Evolutionary conservation across 1,140 invertebrate genomes (phyloP), one percentile per base, ranked within the genome.

Genomic region (Amyelois transitella): DNA sequence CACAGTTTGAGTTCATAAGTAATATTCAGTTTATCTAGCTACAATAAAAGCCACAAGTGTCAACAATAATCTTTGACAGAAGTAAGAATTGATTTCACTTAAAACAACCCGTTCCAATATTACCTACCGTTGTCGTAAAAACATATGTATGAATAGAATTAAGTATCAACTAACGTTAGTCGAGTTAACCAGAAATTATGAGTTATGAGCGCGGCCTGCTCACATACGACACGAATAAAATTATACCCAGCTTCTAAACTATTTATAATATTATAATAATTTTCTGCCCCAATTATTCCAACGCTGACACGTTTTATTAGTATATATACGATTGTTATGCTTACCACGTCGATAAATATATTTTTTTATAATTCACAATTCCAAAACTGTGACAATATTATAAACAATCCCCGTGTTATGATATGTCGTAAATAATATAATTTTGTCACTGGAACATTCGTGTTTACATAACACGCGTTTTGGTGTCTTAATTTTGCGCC

Each of bases 261-360:
- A 87, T 84, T 87, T 87, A 87, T 85, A 87, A 81, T 82, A 87
- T 74, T 87, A 87, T 81, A 87, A 87, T 87, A 85, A 85, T 87
- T 85, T 82, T 76, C 72, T 67, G 75, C 63, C 68, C 81, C 84
- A 87, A 87, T 87, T 87, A 87, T 87, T 82, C 64, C 65, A 55
- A 51, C 53, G 77, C 67, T 79, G 81, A 87, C 81, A 85, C 71
- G 58, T 87, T 87, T 84, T 87, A 87, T 86, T 80, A 50, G 67
- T 75, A 72, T 81, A 79, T 77, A 79, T 82, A 77, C 71, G 75
- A 81, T 82, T 82, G 78, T 85, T 82, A 60, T 81, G 64, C 62
- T 73, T 75, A 72, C 62, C 45, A 52, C 18, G 32, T 48, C 18
- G 51, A 79, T 82, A 82, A 81, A 81, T 81, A 66, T 73, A 62